A percentile compares a stretch with the other conserved stretches of the same genome.
Conservation (phyloP, 2,113 vertebrate species). For the Boulengeromyrus knoepffleri region DNA sequence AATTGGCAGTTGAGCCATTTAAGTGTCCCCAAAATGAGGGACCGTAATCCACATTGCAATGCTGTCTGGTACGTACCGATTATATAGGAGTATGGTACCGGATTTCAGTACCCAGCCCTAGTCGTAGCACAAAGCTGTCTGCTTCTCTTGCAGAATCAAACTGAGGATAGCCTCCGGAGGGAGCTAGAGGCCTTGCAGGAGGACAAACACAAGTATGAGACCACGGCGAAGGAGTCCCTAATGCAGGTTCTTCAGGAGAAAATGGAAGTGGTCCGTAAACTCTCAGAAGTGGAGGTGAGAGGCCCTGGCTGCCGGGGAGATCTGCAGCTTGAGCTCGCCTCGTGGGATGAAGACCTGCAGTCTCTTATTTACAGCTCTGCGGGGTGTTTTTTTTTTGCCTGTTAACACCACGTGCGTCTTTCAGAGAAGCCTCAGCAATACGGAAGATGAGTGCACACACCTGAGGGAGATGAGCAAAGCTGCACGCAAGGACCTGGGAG, state of each 20-base stretch:
- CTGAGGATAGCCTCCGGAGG: slow-evolving; percentile 89
- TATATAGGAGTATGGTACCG: background rate
- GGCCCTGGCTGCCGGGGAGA: background rate
- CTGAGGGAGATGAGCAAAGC: slow-evolving; percentile 94
- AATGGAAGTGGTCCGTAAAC: slow-evolving; percentile 93
- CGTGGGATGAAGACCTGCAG: background rate
- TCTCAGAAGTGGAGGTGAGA: slow-evolving; percentile 92
- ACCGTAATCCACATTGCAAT: background rate
- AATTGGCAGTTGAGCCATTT: background rate
- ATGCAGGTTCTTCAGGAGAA: slow-evolving; percentile 97
- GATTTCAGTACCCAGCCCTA: background rate
- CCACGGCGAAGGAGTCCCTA: slow-evolving; percentile 95
- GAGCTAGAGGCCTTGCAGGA: slow-evolving; percentile 91
- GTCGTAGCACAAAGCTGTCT: background rate
- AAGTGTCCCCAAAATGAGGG: background rate
- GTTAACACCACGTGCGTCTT: background rate
- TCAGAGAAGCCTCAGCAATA: slow-evolving; percentile 89
- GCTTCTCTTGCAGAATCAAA: slow-evolving; percentile 73
- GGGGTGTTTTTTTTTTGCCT: background rate
- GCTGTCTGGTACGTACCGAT: background rate
- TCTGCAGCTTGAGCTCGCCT: background rate
- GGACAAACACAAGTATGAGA: slow-evolving; percentile 97
- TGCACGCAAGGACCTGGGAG: slow-evolving; percentile 87
- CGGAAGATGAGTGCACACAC: slow-evolving; percentile 96
- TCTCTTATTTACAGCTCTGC: background rate